A percentile compares a stretch with the other conserved stretches of the same genome.
Conservation (phyloP, 2,888 invertebrate genomes). For the Furcula furcula region DNA sequence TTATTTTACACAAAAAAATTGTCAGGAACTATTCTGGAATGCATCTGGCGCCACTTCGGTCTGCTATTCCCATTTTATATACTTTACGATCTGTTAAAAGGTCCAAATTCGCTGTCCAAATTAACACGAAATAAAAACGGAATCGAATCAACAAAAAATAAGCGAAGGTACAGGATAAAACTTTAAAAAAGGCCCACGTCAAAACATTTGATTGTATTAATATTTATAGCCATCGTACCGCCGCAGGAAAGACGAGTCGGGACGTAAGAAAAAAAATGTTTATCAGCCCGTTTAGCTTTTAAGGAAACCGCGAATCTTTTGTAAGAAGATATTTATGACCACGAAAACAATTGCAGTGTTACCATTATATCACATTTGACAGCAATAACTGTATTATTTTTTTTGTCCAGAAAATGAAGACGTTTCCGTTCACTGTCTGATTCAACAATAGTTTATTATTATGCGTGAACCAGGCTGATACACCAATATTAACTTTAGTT, state of each 20-base stretch:
- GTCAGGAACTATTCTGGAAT: conserved; percentile 35
- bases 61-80: conserved; percentile 42
- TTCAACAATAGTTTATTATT: conserved; percentile 51
- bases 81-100: conserved; percentile 83
- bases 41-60: conserved; percentile 65
- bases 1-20: conserved; percentile 11
- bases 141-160: conserved; percentile 75
- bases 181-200: conserved; percentile 80
- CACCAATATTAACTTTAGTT: conserved; percentile 35
- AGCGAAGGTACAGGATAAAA: conserved; percentile 78
- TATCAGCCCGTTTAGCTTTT: conserved; percentile 80
- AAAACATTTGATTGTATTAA: conserved; percentile 83
- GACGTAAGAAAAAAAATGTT: conserved; percentile 73
- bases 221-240: conserved; percentile 76
- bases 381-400: conserved; percentile 75
- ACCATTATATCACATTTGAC: conserved; percentile 79
- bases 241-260: conserved; percentile 71
- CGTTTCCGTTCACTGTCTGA: conserved; percentile 53
- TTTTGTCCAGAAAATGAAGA: conserved; percentile 68
- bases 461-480: conserved; percentile 42
- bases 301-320: conserved; percentile 80
- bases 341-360: conserved; percentile 79
- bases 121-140: conserved; percentile 81
- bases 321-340: conserved; percentile 77
- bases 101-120: conserved; percentile 79